Conservation (phyloP, 2,797 vertebrate genomes). For the Dryobates pubescens region DNA sequence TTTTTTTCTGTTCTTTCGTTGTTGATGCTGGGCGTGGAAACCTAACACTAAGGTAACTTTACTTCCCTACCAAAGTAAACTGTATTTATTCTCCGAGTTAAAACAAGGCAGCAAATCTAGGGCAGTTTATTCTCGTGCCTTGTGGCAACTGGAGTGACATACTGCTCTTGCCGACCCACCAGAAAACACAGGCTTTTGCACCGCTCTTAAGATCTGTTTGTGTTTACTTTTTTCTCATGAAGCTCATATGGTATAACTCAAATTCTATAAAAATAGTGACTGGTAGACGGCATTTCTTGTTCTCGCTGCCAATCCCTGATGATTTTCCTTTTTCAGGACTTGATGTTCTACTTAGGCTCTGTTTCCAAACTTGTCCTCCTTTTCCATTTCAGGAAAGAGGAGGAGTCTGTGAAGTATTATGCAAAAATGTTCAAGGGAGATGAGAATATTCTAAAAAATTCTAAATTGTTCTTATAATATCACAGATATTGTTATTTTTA, state of each 20-base stretch:
- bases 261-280: neutral
- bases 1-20: neutral
- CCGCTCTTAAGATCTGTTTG: neutral
- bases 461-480: neutral
- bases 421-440: neutral
- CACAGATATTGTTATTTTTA: neutral
- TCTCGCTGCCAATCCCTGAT: neutral
- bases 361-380: neutral
- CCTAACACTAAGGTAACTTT: neutral
- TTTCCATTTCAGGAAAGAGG: neutral
- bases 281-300: neutral
- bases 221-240: neutral
- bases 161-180: neutral
- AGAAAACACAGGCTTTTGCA: neutral
- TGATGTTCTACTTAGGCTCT: neutral
- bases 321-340: neutral
- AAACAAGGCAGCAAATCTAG: neutral
- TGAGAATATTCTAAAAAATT: neutral
- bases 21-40: neutral
- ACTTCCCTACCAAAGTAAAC: neutral
- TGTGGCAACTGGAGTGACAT: neutral
- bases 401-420: neutral
- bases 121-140: neutral
- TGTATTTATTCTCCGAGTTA: neutral
- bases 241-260: neutral